Conservation (phyloP, 2,113 vertebrate genomes). For the Gavia stellata region DNA sequence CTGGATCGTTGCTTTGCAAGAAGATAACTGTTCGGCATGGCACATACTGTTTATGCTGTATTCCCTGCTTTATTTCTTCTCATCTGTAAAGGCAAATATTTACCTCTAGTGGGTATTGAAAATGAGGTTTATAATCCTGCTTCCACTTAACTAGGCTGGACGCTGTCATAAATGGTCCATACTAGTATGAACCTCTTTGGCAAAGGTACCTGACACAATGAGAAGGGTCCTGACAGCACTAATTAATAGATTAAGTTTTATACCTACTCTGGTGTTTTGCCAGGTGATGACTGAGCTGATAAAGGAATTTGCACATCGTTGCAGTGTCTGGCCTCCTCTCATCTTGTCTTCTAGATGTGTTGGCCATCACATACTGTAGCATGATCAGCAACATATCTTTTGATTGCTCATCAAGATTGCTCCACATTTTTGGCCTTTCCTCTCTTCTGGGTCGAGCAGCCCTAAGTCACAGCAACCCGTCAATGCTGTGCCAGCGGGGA, state of each 20-base stretch:
- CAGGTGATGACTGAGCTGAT: not conserved
- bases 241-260: not conserved
- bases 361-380: not conserved
- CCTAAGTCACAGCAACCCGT: not conserved
- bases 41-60: not conserved
- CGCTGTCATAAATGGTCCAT: not conserved
- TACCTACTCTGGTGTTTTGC: not conserved
- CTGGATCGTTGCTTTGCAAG: not conserved
- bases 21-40: not conserved
- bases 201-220: not conserved
- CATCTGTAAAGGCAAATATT: not conserved
- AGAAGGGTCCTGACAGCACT: not conserved
- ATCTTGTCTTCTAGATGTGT: not conserved
- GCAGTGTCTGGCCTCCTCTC: not conserved
- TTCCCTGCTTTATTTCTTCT: not conserved
- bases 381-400: not conserved
- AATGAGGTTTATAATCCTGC: not conserved
- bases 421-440: not conserved
- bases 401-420: not conserved
- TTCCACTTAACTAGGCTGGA: not conserved
- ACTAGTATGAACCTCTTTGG: not conserved
- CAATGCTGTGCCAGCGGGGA: fast-evolving
- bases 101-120: not conserved
- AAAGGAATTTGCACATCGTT: not conserved
- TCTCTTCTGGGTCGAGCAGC: not conserved